These are phyloP conservation scores for Actenoides hombroni DNA, from an alignment of 2,113 vertebrate species.

Conservation along the genomic window DNA sequence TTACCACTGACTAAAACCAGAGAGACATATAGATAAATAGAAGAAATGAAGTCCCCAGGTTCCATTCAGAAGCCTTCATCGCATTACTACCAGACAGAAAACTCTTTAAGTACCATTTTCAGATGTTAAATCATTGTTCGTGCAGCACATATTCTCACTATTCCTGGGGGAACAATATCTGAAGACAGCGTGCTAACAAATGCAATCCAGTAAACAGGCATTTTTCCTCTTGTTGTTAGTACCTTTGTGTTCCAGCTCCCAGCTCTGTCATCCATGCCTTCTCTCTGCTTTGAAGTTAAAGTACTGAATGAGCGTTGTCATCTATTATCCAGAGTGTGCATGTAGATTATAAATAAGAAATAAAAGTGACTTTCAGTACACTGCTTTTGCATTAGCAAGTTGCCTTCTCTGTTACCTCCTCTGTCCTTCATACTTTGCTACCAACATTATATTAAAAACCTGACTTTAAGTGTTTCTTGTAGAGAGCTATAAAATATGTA, in stretches of 20 bases:
- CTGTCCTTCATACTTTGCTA: conserved; percentile 70
- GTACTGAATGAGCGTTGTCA: conserved; percentile 81
- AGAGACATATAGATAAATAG: conserved; percentile 82
- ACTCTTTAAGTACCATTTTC: conserved; percentile 84
- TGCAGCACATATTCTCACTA: conserved; percentile 72
- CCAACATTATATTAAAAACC: conserved; percentile 62
- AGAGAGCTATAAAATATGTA: conserved; percentile 42
- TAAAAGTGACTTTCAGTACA: conserved; percentile 85
- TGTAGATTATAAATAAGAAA: conserved; percentile 92
- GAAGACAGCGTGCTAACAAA: conserved; percentile 84
- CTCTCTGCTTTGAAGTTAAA: conserved; percentile 77
- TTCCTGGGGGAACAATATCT: conserved; percentile 83
- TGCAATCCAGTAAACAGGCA: conserved; percentile 81
- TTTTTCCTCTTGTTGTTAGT: conserved; percentile 79
- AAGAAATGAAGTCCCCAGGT: conserved; percentile 81
- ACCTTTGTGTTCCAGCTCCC: conserved; percentile 76
- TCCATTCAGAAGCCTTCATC: conserved; percentile 79
- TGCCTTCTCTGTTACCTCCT: conserved; percentile 65
- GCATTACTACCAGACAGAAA: conserved; percentile 80
- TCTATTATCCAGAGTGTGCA: conserved; percentile 81
- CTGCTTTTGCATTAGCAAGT: conserved; percentile 85
- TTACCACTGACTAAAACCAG: conserved; percentile 78
- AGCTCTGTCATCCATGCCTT: conserved; percentile 80
- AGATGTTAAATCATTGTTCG: conserved; percentile 83
- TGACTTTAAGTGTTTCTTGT: conserved; percentile 48